A percentile compares a stretch with the other conserved stretches of the same genome.
These are phyloP conservation scores for Diloba caeruleocephala DNA, from an alignment of 2,888 invertebrate genomes.

Conservation along the genomic window DNA sequence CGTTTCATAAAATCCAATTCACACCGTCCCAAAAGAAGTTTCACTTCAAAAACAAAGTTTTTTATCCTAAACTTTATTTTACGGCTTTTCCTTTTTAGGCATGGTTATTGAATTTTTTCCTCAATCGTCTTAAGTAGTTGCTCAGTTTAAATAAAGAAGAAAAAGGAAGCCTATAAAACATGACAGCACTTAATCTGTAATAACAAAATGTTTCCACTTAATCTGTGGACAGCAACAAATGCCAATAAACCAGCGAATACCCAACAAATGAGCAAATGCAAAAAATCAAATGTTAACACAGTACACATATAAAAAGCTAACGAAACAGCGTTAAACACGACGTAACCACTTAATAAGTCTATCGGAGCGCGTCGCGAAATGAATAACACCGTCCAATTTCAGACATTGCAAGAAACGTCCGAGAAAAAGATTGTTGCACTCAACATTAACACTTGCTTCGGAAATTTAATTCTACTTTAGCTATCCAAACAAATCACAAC, in stretches of 20 bases:
- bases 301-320: slow-evolving; percentile 51
- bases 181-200: not conserved
- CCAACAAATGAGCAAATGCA: slow-evolving; percentile 29
- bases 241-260: slow-evolving; percentile 14
- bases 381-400: slow-evolving; percentile 74
- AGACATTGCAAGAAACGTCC: slow-evolving; percentile 66
- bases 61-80: too few relatives aligned
- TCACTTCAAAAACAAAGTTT: too few relatives aligned
- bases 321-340: slow-evolving; percentile 60
- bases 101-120: too few relatives aligned
- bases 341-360: slow-evolving; percentile 70
- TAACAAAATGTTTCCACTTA: slow-evolving; percentile 4
- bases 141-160: not conserved
- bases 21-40: too few relatives aligned
- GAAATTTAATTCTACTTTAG: slow-evolving; percentile 73
- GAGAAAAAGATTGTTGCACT: slow-evolving; percentile 80
- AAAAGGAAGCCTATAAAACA: not conserved
- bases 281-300: slow-evolving; percentile 42
- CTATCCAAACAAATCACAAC: slow-evolving; percentile 42
- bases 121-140: too few relatives aligned
- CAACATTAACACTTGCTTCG: slow-evolving; percentile 77
- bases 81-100: too few relatives aligned
- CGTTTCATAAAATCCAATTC: too few relatives aligned
- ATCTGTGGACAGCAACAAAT: slow-evolving; percentile 8
- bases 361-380: slow-evolving; percentile 66